Conservation (phyloP, 2,797 vertebrate species). For the Pelodytes ibericus region DNA sequence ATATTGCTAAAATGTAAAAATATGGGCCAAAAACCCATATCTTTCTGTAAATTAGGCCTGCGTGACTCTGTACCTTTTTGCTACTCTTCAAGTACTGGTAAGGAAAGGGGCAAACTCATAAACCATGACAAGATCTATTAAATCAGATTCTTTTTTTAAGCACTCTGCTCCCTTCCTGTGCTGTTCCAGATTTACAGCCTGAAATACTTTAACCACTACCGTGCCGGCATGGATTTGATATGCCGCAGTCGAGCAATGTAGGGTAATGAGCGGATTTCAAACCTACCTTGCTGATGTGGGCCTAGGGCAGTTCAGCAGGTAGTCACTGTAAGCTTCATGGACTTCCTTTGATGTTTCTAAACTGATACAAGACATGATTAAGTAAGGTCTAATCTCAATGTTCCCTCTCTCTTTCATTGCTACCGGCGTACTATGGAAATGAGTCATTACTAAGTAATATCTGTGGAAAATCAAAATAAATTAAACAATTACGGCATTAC, state of each 20-base stretch:
- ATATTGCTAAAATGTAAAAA: too few species aligned
- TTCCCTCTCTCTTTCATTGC: slow-evolving; percentile 36
- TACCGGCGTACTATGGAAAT: slow-evolving; percentile 52
- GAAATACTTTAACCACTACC: slow-evolving; percentile 20
- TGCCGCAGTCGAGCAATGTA: neutral
- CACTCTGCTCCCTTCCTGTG: too few species aligned
- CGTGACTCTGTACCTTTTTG: too few species aligned
- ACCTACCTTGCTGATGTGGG: slow-evolving; percentile 10
- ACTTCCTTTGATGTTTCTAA: slow-evolving; percentile 49
- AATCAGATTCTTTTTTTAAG: too few species aligned
- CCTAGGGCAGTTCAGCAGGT: slow-evolving; percentile 46
- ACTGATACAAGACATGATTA: slow-evolving; percentile 55
- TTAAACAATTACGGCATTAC: slow-evolving; percentile 55
- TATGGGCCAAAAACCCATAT: too few species aligned
- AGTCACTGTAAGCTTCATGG: slow-evolving; percentile 33
- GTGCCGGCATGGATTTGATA: neutral
- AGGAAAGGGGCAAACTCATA: too few species aligned
- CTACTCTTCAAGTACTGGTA: too few species aligned
- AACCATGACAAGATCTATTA: too few species aligned
- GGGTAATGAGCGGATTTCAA: slow-evolving; percentile 12
- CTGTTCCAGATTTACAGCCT: too few species aligned
- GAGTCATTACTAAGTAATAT: slow-evolving; percentile 55
- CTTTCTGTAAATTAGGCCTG: too few species aligned
- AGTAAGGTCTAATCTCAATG: slow-evolving; percentile 54
- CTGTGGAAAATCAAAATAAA: slow-evolving; percentile 57